Base-by-base conservation (phyloP, 2,888 invertebrate genomes). In the Carabus problematicus region DNA sequence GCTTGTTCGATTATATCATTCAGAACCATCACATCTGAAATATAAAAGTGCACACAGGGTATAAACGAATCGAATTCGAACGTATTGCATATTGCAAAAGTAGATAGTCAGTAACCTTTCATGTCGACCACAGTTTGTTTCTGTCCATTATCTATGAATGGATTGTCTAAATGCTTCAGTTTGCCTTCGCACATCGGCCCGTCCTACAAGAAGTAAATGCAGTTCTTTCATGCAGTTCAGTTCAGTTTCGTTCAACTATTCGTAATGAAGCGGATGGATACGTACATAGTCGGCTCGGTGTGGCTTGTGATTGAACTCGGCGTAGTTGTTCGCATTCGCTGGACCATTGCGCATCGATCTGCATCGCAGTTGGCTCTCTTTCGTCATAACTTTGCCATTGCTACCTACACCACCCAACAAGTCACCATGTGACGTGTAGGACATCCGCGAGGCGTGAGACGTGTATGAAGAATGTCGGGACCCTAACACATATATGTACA, bases 1-100 rank as follows among this genome's bases (percentile, higher is more conserved):
- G 93, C 97, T 86, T 97, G 97, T 81, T 97, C 96, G 77, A 97
- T 95, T 78, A 98, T 95, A 82, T 97, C 96, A 81, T 95, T 97
- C 78, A 97, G 86, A 76, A 97, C 97, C 95, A 97, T 95, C 72
- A 97, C 96, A 87, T 98, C 97, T 97, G 85, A 64, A 86, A 82
- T 67, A 72, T 61, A 82, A 72, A 64, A 16, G 66, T 66, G 29
- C 6, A 29, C 6, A 29, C 29, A 2, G 29, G n/a, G n/a, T n/a
- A n/a, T 29, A 3, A 29, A 45, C 45, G 42, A 45, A 45, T 45
- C 14, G 45, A 9, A 42, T 55, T 39, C n/a, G 7, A 3, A 56
- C 41, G 39, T 29, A 52, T n/a, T 41, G 2, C 6, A 60, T n/a
- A n/a, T 45, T 43, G 8, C 11, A 14, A 41, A 61, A 49, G 8